Evolutionary conservation across 2,113 vertebrate species (phyloP), one percentile per base, ranked within the genome.

Genomic region (Hyperopisus bebe): DNA sequence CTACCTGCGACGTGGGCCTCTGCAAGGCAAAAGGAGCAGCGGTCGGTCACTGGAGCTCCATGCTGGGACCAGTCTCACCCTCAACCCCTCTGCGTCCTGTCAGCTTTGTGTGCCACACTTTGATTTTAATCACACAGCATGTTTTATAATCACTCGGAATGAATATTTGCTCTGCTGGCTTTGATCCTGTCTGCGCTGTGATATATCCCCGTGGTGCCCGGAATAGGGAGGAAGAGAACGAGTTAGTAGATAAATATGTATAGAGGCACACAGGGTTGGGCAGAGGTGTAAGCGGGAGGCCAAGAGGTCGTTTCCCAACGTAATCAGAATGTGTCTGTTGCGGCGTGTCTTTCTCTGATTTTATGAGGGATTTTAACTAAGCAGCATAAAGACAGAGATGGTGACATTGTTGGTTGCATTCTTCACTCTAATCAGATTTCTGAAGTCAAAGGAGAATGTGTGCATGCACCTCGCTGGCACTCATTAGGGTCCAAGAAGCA

Each of bases 121-220:
- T 89, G 90, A 90, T 89, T 90, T 92, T 91, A 91, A 91, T 89
- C 80, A 90, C 48, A 88, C 19, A 66, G 91, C 90, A 90, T 88
- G 87, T 88, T 91, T 77, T 53, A 91, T 91, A 90, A 91, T 89
- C 90, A 58, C 58, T 82, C 44, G 87, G 84, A 44, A 66, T 84
- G 66, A 85, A 88, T 89, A 88, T 66, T 80, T 74, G 51, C 17
- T 80, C 86, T 89, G 88, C 62, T 70, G 90, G 86, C 86, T 93
- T 93, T 92, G 89, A 91, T 90, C 50, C 66, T 87, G 88, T 89
- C 42, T 55, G 35, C 11, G 35, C 85, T 70, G 19, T 88, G 70
- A 62, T 85, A 46, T 89, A 47, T 70, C 84, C 55, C 58, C 42
- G n/a, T 53, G 42, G 66, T 27, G 27, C 17, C 46, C 19, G 0